Conservation (phyloP, 2,888 invertebrate genomes). For the Selenia dentaria region DNA sequence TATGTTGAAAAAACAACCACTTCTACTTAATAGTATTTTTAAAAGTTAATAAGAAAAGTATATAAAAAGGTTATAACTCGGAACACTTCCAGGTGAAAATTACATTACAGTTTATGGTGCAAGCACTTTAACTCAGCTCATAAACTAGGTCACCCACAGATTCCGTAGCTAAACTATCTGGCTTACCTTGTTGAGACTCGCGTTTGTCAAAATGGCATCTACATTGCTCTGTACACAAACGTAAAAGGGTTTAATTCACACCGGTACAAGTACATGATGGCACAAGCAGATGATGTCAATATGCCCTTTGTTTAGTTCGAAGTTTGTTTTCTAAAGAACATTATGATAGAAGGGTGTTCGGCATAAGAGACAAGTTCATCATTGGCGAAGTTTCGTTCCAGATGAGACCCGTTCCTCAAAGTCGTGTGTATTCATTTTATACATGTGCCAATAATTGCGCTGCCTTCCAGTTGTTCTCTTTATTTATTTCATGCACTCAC, state of each 20-base stretch:
- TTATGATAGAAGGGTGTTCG: constrained; percentile 20
- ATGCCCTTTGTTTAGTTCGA: constrained; percentile 1
- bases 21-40: too few species aligned
- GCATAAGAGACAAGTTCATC: constrained; percentile 23
- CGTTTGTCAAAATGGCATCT: not conserved
- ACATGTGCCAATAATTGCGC: not conserved
- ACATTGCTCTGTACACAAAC: constrained; percentile 1
- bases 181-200: not conserved
- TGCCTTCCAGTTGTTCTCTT: too few species aligned
- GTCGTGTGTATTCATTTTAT: not conserved
- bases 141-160: not conserved
- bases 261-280: not conserved
- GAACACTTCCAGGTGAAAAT: too few species aligned
- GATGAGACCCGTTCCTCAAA: constrained; percentile 30
- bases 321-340: constrained; percentile 17
- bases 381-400: constrained; percentile 19
- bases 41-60: too few species aligned
- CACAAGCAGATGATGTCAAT: not conserved
- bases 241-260: not conserved
- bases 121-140: too few species aligned
- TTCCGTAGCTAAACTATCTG: not conserved
- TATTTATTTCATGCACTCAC: too few species aligned
- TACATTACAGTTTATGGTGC: too few species aligned
- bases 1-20: too few species aligned
- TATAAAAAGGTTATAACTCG: too few species aligned